phyloP scores from a whole-genome alignment of 2,888 invertebrate species.

The Eudasyphora cyanicolor region DNA sequence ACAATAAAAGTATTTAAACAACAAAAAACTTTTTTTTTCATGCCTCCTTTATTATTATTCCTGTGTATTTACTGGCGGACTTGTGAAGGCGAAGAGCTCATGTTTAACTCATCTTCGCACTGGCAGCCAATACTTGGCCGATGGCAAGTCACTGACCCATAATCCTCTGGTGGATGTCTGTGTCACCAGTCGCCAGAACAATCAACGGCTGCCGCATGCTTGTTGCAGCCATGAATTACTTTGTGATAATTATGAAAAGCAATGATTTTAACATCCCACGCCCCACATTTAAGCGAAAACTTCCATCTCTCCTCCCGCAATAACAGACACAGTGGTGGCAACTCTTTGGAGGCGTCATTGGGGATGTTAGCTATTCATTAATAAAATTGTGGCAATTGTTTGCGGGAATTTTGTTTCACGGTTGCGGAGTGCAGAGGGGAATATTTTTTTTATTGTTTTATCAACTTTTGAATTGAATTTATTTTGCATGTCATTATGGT shows the following conservation, averaged over 20 bases:
- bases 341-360: not conserved
- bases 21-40: not conserved
- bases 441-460: constrained; percentile 4
- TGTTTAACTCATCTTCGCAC: constrained; percentile 18
- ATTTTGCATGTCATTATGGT: not conserved
- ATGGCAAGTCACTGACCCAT: constrained; percentile 46
- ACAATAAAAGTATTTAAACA: not conserved
- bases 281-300: not conserved
- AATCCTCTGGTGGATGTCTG: constrained; percentile 40
- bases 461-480: constrained; percentile 21
- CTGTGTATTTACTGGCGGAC: not conserved
- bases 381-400: not conserved
- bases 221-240: constrained; percentile 31
- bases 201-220: constrained; percentile 24
- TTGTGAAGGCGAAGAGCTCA: constrained; percentile 31
- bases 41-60: not conserved
- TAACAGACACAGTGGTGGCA: not conserved
- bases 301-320: too few species aligned
- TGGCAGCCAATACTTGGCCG: not conserved
- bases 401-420: too few species aligned
- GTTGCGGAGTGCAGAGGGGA: not conserved
- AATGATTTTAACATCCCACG: not conserved
- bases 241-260: constrained; percentile 8
- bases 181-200: constrained; percentile 33
- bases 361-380: not conserved